Percentiles rank a stretch among this genome's conserved stretches.
Conservation (phyloP, 2,113 vertebrate genomes). For the Ramphastos sulfuratus region DNA sequence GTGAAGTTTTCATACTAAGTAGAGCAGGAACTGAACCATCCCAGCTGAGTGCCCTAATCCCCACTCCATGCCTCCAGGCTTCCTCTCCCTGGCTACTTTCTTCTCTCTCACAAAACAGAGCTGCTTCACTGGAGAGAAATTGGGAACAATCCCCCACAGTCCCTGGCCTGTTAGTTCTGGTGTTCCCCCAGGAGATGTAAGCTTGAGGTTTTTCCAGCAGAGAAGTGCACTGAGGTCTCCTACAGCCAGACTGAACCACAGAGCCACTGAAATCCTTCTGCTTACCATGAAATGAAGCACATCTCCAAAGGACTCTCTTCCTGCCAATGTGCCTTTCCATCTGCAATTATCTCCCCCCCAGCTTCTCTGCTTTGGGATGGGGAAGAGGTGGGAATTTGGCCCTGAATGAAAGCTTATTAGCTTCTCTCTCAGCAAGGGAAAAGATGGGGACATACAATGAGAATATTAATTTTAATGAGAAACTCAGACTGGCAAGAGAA, state of each 20-base stretch:
- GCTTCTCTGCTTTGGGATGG: slow-evolving; percentile 39
- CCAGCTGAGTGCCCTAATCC: slow-evolving; percentile 44
- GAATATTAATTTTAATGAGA: slow-evolving; percentile 78
- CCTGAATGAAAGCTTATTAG: slow-evolving; percentile 66
- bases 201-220: slow-evolving; percentile 24
- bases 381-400: slow-evolving; percentile 62
- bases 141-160: background rate
- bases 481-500: slow-evolving; percentile 73
- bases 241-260: background rate
- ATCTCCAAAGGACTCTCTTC: slow-evolving; percentile 43
- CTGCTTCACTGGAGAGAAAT: slow-evolving; percentile 30
- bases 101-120: slow-evolving; percentile 36
- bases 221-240: slow-evolving; percentile 47
- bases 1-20: slow-evolving; percentile 31
- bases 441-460: slow-evolving; percentile 64
- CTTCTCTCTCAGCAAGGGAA: slow-evolving; percentile 62
- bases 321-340: slow-evolving; percentile 40
- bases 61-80: background rate
- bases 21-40: slow-evolving; percentile 29
- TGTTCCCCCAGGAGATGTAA: background rate
- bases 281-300: slow-evolving; percentile 41
- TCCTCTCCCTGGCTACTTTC: slow-evolving; percentile 30
- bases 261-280: slow-evolving; percentile 15
- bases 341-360: slow-evolving; percentile 44
- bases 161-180: slow-evolving; percentile 41